A percentile compares a stretch with the other conserved stretches of the same genome.
Conservation (phyloP, 2,888 invertebrate species). For the Sphecodes monilicornis region DNA sequence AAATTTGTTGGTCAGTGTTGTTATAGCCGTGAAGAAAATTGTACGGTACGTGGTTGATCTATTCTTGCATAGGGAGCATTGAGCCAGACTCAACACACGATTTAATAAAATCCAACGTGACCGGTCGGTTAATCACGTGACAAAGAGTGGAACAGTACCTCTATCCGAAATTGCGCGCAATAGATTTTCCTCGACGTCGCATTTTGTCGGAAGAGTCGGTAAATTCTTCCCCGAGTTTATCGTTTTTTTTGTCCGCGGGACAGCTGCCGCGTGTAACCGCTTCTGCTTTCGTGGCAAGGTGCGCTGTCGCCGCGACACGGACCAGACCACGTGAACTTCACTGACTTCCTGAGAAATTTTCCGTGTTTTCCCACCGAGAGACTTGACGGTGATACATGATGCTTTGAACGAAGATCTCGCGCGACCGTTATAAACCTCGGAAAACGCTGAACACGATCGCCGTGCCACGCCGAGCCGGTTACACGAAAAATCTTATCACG, state of each 20-base stretch:
- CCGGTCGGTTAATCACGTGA: neutral
- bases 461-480: neutral
- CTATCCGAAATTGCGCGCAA: conserved; percentile 2
- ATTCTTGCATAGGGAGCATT: neutral
- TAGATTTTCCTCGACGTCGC: conserved; percentile 11
- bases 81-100: neutral
- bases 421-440: neutral
- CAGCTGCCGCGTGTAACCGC: conserved; percentile 18
- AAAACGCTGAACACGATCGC: conserved; percentile 8
- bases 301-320: neutral
- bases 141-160: neutral
- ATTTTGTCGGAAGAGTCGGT: neutral
- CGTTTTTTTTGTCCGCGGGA: neutral
- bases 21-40: too few relatives aligned
- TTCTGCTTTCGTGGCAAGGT: conserved; percentile 11
- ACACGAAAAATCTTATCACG: neutral
- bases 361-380: neutral
- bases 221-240: conserved; percentile 18
- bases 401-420: conserved; percentile 7
- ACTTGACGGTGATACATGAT: conserved; percentile 20
- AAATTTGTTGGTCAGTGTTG: too few relatives aligned
- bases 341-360: conserved; percentile 27
- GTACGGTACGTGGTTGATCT: too few relatives aligned
- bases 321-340: conserved; percentile 16
- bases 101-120: neutral